Conservation (phyloP, 2,113 vertebrate species). For the Opisthocomus hoazin region DNA sequence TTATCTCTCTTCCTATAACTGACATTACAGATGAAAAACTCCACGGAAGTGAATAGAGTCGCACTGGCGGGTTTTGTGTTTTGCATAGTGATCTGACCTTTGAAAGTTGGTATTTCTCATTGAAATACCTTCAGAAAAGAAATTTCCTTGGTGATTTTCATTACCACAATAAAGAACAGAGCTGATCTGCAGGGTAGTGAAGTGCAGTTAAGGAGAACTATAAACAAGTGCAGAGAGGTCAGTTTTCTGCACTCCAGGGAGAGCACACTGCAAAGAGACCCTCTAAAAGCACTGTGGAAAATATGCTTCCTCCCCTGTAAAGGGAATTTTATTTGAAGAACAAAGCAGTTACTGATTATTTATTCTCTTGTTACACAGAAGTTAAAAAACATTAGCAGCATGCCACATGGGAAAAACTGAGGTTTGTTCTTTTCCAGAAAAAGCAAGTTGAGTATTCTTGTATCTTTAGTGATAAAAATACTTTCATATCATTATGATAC, state of each 20-base stretch:
- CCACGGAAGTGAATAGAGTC: not conserved
- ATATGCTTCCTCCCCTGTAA: not conserved
- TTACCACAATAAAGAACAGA: not conserved
- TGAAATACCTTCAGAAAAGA: slow-evolving; percentile 12
- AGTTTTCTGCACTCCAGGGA: not conserved
- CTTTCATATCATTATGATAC: not conserved
- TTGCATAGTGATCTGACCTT: slow-evolving; percentile 8
- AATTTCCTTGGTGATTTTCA: not conserved
- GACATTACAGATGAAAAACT: not conserved
- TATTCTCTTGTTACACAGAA: not conserved
- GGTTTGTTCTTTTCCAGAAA: not conserved
- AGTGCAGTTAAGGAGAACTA: slow-evolving; percentile 13
- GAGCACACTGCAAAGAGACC: not conserved
- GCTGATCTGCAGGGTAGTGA: not conserved
- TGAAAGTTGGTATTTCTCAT: not conserved
- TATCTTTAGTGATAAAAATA: not conserved
- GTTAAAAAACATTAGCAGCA: not conserved
- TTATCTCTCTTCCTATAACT: not conserved
- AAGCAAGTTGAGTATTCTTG: not conserved
- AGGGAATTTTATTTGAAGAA: not conserved
- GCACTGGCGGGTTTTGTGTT: not conserved
- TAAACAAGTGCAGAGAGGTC: not conserved
- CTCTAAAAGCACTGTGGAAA: not conserved
- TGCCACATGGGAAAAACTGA: not conserved
- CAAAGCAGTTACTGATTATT: not conserved